Conservation (phyloP, 2,888 invertebrate species). For the Liopterus haemorrhoidalis region DNA sequence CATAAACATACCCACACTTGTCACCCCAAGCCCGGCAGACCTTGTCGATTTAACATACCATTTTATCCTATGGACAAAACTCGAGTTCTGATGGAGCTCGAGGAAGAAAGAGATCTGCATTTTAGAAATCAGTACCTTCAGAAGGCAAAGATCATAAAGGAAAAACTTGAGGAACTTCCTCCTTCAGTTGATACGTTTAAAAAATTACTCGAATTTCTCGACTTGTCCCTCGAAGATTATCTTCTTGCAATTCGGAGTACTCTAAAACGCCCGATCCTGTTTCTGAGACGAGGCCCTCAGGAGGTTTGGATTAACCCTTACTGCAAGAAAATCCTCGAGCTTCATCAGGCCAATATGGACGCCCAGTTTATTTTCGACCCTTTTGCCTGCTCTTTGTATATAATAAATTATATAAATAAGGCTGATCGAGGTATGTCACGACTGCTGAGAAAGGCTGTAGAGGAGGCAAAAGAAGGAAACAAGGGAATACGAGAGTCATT, state of each 20-base stretch:
- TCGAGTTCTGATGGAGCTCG: constrained; percentile 19
- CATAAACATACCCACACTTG: constrained; percentile 32
- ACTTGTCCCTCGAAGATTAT: constrained; percentile 24
- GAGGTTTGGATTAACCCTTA: constrained; percentile 28
- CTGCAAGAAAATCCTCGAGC: constrained; percentile 29
- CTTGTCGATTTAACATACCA: constrained; percentile 30
- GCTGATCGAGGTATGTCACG: constrained; percentile 23
- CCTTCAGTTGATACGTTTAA: too few species aligned
- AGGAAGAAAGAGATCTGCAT: background rate
- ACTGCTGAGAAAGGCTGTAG: constrained; percentile 28
- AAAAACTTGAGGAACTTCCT: too few species aligned
- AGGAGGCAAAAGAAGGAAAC: background rate
- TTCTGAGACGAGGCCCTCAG: constrained; percentile 21
- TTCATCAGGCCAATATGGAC: constrained; percentile 39
- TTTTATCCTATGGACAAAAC: constrained; percentile 27
- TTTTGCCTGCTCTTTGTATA: constrained; percentile 38
- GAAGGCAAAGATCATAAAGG: too few species aligned
- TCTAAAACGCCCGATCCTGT: constrained; percentile 19
- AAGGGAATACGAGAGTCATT: background rate
- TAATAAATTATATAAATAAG: constrained; percentile 35
- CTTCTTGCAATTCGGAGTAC: constrained; percentile 26
- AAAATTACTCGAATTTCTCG: constrained; percentile 15
- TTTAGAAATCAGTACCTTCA: constrained; percentile 2
- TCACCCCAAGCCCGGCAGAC: constrained; percentile 23
- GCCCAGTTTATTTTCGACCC: constrained; percentile 39